phyloP scores from a whole-genome alignment of 2,888 invertebrate species.

The Escarpia spicata region DNA sequence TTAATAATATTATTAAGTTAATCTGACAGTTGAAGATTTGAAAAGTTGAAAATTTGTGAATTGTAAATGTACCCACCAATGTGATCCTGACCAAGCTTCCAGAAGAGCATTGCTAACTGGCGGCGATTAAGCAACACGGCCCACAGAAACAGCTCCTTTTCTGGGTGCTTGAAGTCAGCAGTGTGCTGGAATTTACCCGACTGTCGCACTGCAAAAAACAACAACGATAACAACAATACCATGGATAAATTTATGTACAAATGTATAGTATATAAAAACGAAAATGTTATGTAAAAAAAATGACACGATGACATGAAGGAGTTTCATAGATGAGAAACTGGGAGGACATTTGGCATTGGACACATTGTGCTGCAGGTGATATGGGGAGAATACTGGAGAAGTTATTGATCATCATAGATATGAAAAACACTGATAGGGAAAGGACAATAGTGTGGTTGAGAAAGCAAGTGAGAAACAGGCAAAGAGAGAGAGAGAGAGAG shows the following conservation, averaged over 20 bases:
- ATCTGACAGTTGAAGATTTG: neutral
- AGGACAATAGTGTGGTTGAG: no score
- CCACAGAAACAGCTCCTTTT: constrained; percentile 63
- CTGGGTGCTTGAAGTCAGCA: constrained; percentile 50
- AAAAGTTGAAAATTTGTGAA: neutral
- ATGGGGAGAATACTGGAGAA: no score
- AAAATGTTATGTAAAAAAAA: neutral
- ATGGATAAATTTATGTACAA: neutral
- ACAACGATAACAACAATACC: neutral
- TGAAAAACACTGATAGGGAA: no score
- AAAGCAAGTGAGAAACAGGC: no score
- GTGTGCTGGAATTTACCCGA: neutral
- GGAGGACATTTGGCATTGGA: neutral
- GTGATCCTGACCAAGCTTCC: constrained; percentile 59
- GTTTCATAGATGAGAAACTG: neutral
- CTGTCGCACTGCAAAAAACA: neutral
- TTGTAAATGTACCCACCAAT: constrained; percentile 47
- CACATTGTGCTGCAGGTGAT: neutral
- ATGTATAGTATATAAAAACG: neutral
- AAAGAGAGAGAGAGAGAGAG: no score
- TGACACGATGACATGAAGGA: neutral
- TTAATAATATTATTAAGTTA: neutral
- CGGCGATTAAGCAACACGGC: constrained; percentile 61
- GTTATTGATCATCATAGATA: no score
- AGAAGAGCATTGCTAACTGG: constrained; percentile 60